A percentile compares a stretch with the other conserved stretches of the same genome.
phyloP scores from a whole-genome alignment of 35 echinoderm and acorn worm genomes.

The Ophioderma brevispina region DNA sequence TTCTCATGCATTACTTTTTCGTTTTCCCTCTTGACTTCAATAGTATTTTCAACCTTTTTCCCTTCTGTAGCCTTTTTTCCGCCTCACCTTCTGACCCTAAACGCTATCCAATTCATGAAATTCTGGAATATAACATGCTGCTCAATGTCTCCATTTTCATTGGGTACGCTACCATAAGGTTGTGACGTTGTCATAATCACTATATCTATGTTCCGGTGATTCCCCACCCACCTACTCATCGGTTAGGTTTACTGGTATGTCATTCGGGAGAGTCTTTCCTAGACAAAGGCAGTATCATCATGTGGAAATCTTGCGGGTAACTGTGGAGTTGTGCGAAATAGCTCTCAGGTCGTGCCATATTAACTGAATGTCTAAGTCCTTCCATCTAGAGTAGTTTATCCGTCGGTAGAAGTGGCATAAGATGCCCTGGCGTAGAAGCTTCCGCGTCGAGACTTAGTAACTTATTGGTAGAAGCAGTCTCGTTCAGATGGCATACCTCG shows the following conservation, averaged over 20 bases:
- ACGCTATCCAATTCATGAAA: neutral
- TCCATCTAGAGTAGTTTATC: neutral
- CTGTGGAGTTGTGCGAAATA: neutral
- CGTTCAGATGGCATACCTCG: neutral
- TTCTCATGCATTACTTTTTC: neutral
- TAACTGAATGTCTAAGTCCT: neutral
- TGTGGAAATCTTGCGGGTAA: neutral
- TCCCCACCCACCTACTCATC: neutral
- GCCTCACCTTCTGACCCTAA: neutral
- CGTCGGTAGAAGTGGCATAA: neutral
- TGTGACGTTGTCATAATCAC: neutral
- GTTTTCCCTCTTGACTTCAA: neutral
- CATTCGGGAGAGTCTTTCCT: neutral
- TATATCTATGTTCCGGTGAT: neutral
- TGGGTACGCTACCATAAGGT: neutral
- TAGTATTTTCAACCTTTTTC: neutral
- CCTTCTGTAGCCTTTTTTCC: neutral
- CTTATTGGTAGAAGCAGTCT: neutral
- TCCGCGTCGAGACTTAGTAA: neutral
- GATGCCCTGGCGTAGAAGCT: neutral
- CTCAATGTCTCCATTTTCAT: neutral
- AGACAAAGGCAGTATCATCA: neutral
- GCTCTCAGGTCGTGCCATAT: neutral
- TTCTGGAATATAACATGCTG: neutral
- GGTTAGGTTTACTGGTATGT: neutral